These are phyloP conservation scores for Variabilichromis moorii DNA, from an alignment of 2,113 vertebrate genomes.

Conservation along the genomic window DNA sequence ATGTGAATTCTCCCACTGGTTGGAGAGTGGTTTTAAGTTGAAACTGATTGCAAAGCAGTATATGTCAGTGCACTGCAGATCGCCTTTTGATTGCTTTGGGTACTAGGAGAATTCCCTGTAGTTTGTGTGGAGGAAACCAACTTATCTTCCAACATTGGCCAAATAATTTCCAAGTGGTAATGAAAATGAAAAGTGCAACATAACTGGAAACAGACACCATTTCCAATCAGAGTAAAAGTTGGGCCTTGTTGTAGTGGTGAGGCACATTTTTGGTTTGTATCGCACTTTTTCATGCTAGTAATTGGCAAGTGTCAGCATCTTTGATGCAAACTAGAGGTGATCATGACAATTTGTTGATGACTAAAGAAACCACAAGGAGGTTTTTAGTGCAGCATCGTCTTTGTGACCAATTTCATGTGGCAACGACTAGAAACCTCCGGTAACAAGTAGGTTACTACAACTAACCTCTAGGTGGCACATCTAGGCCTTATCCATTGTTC, in stretches of 20 bases:
- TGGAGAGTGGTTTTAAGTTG: neutral
- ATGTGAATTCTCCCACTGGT: neutral
- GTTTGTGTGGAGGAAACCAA: neutral
- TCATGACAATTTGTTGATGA: neutral
- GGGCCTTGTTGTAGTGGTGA: neutral
- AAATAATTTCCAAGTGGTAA: neutral
- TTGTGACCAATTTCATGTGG: neutral
- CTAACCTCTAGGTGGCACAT: neutral
- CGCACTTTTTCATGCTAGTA: neutral
- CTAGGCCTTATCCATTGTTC: neutral
- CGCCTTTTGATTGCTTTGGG: neutral
- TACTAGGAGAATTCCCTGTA: neutral
- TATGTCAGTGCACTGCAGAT: neutral
- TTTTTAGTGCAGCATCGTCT: neutral
- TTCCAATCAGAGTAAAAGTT: neutral
- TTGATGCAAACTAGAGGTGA: neutral
- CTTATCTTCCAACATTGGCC: neutral
- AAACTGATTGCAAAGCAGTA: neutral
- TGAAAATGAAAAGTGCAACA: neutral
- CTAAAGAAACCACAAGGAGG: neutral
- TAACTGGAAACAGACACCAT: neutral
- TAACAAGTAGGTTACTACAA: neutral
- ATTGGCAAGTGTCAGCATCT: neutral
- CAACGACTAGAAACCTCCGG: neutral
- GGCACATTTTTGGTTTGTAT: neutral